Evolutionary conservation across 2,113 vertebrate species (phyloP), one percentile per base, ranked within the genome.

Genomic region (Irena cyanogastra): DNA sequence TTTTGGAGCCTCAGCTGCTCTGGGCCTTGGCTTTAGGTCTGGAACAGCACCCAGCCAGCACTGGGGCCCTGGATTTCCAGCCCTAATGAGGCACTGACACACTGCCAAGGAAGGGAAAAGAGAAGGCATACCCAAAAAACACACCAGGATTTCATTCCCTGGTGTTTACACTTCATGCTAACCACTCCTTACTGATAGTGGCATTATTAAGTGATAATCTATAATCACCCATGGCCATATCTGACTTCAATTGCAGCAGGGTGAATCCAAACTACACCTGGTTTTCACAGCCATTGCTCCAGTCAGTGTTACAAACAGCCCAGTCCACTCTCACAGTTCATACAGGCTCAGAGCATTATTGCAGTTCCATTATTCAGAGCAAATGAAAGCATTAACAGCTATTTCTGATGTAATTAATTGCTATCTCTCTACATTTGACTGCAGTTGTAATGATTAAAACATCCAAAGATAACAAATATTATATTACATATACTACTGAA

Each of bases 1-100:
- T 2, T 0, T 2, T 44, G 37, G 2, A 31, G 21, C 19, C 68
- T 45, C 27, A 61, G 28, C 20, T 41, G 0, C 9, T 23, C 35
- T 61, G 35, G 26, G 41, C 15, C 12, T 41, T 39, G 53, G 21
- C 33, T 83, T 54, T 9, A n/a, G 2, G 17, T 27, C 35, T 65
- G 41, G 33, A 20, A 5, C 33, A 68, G 12, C 45, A 16, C 35
- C 33, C 2, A 28, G 24, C 7, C 44, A 9, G 0, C 1, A 0
- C 37, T 13, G 24, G 59, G 44, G n/a, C 26, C 42, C 3, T 16
- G 37, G 23, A 6, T 22, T 49, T 28, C 7, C 47, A 69, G 41
- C 54, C 50, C 13, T 8, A 8, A 7, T 7, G 5, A 23, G 37
- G 76, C 27, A 27, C 42, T 37, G 41, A 3, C 12, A 52, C 12